A percentile compares a stretch with the other conserved stretches of the same genome.
Conservation (phyloP, 1,140 invertebrate species). For the Bombus haemorrhoidalis region DNA sequence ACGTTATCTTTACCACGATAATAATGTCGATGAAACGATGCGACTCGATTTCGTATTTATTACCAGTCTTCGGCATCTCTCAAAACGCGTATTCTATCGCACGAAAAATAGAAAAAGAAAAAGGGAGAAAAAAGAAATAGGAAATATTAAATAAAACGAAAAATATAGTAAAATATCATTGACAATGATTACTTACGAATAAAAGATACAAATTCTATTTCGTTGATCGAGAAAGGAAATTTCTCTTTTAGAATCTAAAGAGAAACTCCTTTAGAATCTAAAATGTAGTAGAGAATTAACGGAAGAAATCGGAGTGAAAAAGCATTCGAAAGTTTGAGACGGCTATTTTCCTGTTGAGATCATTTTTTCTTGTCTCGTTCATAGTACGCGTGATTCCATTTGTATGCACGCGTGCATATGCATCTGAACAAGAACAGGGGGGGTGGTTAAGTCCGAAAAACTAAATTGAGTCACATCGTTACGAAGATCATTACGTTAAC, state of each 20-base stretch:
- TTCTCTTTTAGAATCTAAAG: neutral
- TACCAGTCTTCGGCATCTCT: conserved; percentile 8
- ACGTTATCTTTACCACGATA: conserved; percentile 67
- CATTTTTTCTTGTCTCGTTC: neutral
- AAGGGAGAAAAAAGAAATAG: neutral
- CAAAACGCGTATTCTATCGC: neutral
- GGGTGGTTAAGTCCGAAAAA: too few species aligned
- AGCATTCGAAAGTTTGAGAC: neutral
- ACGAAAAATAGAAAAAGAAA: neutral
- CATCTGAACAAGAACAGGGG: too few species aligned
- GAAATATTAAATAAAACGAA: neutral
- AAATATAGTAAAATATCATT: neutral
- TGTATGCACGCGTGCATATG: too few species aligned
- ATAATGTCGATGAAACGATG: conserved; percentile 69
- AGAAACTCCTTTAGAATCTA: neutral
- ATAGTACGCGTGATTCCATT: too few species aligned
- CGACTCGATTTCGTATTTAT: conserved; percentile 63
- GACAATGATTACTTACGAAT: too few species aligned
- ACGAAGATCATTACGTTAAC: conserved; percentile 30
- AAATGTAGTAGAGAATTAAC: neutral
- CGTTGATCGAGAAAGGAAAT: neutral
- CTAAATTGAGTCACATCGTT: conserved; percentile 68
- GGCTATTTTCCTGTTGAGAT: neutral
- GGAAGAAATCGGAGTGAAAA: neutral
- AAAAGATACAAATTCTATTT: neutral